phyloP scores from a whole-genome alignment of 2,888 invertebrate species.

The Carcina quercana region DNA sequence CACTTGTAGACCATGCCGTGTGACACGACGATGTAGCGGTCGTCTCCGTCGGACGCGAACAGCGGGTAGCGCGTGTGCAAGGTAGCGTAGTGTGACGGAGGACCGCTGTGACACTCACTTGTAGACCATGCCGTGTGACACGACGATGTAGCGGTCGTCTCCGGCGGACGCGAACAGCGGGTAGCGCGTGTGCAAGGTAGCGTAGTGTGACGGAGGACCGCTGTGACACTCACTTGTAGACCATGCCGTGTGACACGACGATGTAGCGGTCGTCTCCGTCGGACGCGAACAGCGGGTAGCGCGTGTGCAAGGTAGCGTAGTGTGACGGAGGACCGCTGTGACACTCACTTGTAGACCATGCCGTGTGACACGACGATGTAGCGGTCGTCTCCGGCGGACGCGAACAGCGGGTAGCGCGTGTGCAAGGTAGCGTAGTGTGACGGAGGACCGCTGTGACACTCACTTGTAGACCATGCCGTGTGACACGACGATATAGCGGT shows the following conservation, averaged over 20 bases:
- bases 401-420: slow-evolving; percentile 95
- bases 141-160: slow-evolving; percentile 93
- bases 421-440: slow-evolving; percentile 94
- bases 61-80: slow-evolving; percentile 96
- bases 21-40: slow-evolving; percentile 91
- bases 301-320: slow-evolving; percentile 90
- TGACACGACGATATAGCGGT: slow-evolving; percentile 91
- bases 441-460: no score
- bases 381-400: slow-evolving; percentile 95
- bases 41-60: slow-evolving; percentile 97
- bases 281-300: slow-evolving; percentile 97
- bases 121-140: slow-evolving; percentile 98
- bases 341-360: slow-evolving; percentile 97
- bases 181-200: slow-evolving; percentile 93
- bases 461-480: slow-evolving; percentile 99
- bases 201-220: no score
- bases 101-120: no score
- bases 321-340: no score
- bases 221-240: slow-evolving; percentile 97
- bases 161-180: slow-evolving; percentile 97
- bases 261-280: slow-evolving; percentile 95
- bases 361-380: slow-evolving; percentile 95
- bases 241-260: slow-evolving; percentile 97
- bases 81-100: slow-evolving; percentile 89
- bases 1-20: slow-evolving; percentile 99